Evolutionary conservation across 2,888 invertebrate genomes (phyloP), one percentile per base, ranked within the genome.

Genomic region (Hyposoter didymator): DNA sequence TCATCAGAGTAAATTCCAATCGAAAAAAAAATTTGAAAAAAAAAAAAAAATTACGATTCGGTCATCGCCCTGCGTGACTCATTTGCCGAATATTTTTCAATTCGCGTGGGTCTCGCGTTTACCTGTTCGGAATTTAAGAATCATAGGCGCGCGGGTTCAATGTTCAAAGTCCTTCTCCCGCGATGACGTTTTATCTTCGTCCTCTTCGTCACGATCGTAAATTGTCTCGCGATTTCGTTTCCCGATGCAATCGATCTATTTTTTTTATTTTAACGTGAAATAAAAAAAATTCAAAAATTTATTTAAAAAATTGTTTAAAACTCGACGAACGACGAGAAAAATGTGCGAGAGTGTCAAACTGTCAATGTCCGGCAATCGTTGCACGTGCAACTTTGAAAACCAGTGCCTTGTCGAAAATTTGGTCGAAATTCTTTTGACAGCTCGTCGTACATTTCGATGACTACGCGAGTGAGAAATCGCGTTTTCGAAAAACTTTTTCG

Each of bases 321-420:
- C 8, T 35, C n/a, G n/a, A 28, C 17, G 1, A 64, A 17, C 7
- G n/a, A 6, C 28, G 32, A 4, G 2, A 64, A 59, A 59, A 39
- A 8, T n/a, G 14, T 64, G 17, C n/a, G 87, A 88, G 90, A 90
- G 89, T 90, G 35, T 35, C 4, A 90, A 82, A 85, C 82, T 89
- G 90, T 91, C 92, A 93, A 92, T 93, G 93, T 92, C 93, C 93
- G 93, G 93, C 93, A 94, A 93, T 93, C 93, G 91, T 85, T 87
- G 90, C 78, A 75, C 66, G 76, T 66, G n/a, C 10, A 8, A 8
- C 39, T 39, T 10, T 10, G 10, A 39, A 39, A 39, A 8, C 5
- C 39, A 39, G 39, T 39, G 39, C 2, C 1, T 39, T 39, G 39
- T 8, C 39, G 0, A 39, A 39, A 39, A 39, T 39, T 39, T 5